phyloP scores from a whole-genome alignment of 1,140 invertebrate genomes.

The Cryptotermes secundus region DNA sequence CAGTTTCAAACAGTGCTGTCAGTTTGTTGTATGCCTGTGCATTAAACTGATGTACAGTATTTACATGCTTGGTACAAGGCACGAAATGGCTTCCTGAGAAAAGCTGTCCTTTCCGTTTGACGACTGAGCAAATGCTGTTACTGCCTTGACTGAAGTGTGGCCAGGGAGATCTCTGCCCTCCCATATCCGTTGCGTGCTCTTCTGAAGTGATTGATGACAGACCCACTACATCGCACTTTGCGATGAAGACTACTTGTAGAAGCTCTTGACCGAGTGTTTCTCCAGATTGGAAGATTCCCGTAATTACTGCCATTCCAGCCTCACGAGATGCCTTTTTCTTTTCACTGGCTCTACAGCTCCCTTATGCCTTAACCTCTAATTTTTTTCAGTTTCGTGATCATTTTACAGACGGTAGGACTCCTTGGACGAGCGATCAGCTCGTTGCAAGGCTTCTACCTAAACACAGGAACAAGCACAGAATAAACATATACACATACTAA shows the following conservation, averaged over 20 bases:
- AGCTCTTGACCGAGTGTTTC: not conserved
- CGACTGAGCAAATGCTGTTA: not conserved
- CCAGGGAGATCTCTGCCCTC: not conserved
- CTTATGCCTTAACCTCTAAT: too few relatives aligned
- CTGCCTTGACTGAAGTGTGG: not conserved
- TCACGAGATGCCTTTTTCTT: not conserved
- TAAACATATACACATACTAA: too few relatives aligned
- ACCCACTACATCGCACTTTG: not conserved
- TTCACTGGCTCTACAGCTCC: too few relatives aligned
- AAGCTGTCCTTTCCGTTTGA: not conserved
- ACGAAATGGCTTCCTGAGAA: not conserved
- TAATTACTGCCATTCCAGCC: not conserved
- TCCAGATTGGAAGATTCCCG: not conserved
- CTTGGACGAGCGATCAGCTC: too few relatives aligned
- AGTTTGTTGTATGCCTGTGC: too few relatives aligned
- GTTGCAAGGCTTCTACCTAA: too few relatives aligned
- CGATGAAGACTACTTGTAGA: not conserved
- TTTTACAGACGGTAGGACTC: too few relatives aligned
- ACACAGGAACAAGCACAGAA: too few relatives aligned
- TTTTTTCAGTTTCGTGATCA: too few relatives aligned
- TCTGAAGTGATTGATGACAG: not conserved
- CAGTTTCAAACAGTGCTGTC: too few relatives aligned
- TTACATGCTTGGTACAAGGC: too few relatives aligned
- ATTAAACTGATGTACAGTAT: too few relatives aligned
- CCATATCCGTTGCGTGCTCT: not conserved